phyloP scores from a whole-genome alignment of 2,113 vertebrate species.

The Nanger granti region DNA sequence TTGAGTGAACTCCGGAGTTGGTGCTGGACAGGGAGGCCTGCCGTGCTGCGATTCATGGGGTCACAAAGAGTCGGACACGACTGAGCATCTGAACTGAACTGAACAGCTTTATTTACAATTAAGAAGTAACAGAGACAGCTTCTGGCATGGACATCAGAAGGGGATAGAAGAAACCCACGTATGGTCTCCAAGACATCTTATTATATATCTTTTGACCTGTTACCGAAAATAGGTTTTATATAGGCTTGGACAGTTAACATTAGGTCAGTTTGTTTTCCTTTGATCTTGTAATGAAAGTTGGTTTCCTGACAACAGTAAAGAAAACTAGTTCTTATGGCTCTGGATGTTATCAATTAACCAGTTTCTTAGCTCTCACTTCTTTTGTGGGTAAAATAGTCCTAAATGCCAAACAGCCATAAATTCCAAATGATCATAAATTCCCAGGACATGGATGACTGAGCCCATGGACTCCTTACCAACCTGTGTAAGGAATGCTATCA shows the following conservation, averaged over 20 bases:
- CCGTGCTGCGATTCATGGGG: no score
- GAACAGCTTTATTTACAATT: background rate
- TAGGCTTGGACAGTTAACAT: background rate
- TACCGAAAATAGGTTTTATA: background rate
- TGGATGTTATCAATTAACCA: background rate
- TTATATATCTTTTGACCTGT: background rate
- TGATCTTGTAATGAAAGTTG: background rate
- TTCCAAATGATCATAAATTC: background rate
- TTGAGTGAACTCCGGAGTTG: no score
- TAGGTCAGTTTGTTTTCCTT: background rate
- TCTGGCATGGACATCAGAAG: background rate
- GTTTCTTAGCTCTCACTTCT: background rate
- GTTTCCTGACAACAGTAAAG: background rate
- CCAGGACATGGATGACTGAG: background rate
- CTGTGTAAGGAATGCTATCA: background rate
- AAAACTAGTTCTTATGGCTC: background rate
- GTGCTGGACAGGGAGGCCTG: no score
- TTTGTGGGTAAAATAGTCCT: background rate
- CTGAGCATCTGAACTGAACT: no score
- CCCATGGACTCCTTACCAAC: background rate
- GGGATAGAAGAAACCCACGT: background rate
- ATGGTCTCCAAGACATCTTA: background rate
- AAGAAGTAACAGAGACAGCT: background rate
- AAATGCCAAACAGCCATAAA: background rate
- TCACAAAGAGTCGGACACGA: accelerated